phyloP scores from a whole-genome alignment of 2,888 invertebrate genomes.

The Seladonia tumulorum region DNA sequence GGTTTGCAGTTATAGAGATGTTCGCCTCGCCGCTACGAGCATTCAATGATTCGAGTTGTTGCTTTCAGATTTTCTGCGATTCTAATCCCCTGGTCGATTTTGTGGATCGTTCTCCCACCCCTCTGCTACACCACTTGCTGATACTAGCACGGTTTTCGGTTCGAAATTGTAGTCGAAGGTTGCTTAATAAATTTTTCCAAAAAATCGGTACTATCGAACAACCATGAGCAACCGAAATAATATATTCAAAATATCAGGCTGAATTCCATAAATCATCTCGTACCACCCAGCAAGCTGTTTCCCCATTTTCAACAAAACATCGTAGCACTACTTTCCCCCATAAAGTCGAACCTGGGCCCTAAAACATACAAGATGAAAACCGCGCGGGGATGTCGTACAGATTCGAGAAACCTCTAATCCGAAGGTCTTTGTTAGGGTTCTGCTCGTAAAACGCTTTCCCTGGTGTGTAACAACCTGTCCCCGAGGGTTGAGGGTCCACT shows the following conservation, averaged over 20 bases:
- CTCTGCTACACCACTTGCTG: too few species aligned
- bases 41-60: too few species aligned
- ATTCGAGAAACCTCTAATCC: background rate
- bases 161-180: too few species aligned
- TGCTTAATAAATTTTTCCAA: too few species aligned
- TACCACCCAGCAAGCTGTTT: background rate
- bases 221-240: background rate
- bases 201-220: too few species aligned
- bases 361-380: background rate
- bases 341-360: background rate
- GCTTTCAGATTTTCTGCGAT: too few species aligned
- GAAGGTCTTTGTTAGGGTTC: background rate
- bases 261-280: background rate
- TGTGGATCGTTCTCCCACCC: too few species aligned
- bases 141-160: too few species aligned
- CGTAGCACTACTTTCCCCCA: background rate
- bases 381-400: background rate
- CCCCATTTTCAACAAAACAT: background rate
- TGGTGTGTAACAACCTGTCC: background rate
- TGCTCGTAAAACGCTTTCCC: conserved; percentile 6
- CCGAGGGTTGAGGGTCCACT: background rate
- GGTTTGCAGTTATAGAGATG: background rate
- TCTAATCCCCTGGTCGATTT: too few species aligned
- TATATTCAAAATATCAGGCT: background rate
- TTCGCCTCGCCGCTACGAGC: too few species aligned